Conservation (phyloP, 2,113 vertebrate genomes). For the Sphyrna mokarran region DNA sequence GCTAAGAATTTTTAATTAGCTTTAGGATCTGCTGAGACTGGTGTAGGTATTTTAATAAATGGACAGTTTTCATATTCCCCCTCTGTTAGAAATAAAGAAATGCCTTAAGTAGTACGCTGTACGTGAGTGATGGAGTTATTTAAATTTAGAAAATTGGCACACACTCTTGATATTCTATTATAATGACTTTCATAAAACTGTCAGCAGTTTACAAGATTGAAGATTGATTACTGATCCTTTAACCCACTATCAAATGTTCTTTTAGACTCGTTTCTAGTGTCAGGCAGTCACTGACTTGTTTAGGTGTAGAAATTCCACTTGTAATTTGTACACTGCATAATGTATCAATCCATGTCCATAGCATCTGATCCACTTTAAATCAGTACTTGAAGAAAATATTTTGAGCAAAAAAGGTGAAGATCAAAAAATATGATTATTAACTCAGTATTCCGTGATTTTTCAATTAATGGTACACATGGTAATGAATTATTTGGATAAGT, state of each 20-base stretch:
- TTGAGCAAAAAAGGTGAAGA: background rate
- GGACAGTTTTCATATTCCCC: background rate
- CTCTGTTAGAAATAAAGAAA: background rate
- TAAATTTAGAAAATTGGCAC: background rate
- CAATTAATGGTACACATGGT: background rate
- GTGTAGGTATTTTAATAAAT: background rate
- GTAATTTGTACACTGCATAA: background rate
- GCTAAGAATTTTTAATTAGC: background rate
- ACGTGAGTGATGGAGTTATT: background rate
- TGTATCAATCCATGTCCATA: background rate
- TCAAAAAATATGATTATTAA: background rate
- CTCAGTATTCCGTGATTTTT: background rate
- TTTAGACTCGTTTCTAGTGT: background rate
- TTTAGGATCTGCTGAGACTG: background rate
- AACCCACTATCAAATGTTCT: background rate
- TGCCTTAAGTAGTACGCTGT: background rate
- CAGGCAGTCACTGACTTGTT: background rate
- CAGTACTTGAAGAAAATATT: background rate
- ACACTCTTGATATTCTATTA: background rate
- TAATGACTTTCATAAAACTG: background rate
- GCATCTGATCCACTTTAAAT: background rate
- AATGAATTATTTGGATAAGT: background rate
- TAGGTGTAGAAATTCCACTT: background rate
- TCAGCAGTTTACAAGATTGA: background rate
- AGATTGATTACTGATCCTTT: conserved; percentile 10